Evolutionary conservation across 2,888 invertebrate species (phyloP).

Genomic region (Thera britannica): DNA sequence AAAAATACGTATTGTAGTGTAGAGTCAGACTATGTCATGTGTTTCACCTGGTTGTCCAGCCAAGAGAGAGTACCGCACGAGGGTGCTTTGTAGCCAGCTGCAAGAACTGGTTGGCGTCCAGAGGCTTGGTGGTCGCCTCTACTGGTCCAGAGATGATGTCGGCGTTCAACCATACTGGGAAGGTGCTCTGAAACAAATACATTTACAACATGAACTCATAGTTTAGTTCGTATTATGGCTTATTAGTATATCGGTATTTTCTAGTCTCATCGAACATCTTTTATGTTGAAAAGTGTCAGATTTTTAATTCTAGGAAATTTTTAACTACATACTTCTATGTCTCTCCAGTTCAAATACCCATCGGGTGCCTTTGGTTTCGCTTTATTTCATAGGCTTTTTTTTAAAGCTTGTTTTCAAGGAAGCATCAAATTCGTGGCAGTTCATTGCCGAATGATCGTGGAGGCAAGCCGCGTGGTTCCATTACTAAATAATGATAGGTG

Average conservation of each 20-base stretch:
- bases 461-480: constrained; percentile 41
- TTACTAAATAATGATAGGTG: constrained; percentile 45
- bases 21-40: neutral
- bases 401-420: neutral
- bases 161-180: constrained; percentile 94
- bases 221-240: no score
- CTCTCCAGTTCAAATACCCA: no score
- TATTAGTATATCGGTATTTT: no score
- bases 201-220: neutral
- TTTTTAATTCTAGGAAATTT: no score
- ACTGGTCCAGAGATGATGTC: constrained; percentile 93
- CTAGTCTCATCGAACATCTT: no score
- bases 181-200: constrained; percentile 80
- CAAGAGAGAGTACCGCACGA: constrained; percentile 89
- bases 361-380: no score
- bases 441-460: constrained; percentile 23
- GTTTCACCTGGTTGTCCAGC: constrained; percentile 88
- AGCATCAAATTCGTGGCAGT: constrained; percentile 14
- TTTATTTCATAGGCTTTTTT: neutral
- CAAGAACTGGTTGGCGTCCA: constrained; percentile 88
- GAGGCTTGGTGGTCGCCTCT: constrained; percentile 82
- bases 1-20: no score
- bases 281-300: no score
- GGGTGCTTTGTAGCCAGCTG: constrained; percentile 84
- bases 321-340: no score